Evolutionary conservation across 2,888 invertebrate genomes (phyloP).

Genomic region (Iphiclides podalirius): DNA sequence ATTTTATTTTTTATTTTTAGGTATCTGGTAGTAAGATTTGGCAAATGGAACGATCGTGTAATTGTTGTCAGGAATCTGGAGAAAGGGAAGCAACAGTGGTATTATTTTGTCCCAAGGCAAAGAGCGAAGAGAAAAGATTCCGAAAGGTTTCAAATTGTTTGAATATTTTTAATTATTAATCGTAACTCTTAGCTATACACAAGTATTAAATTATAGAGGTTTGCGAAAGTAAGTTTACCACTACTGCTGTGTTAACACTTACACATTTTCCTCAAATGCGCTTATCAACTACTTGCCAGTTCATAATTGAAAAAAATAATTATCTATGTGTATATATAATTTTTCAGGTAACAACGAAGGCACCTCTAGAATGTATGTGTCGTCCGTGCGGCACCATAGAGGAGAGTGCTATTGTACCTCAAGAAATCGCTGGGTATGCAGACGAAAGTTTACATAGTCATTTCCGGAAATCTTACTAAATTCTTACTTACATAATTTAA

Average conservation of each 20-base stretch:
- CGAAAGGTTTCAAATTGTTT: conserved; percentile 81
- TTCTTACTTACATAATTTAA: neutral
- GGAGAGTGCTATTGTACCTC: conserved; percentile 92
- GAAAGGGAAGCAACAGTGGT: conserved; percentile 94
- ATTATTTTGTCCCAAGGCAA: conserved; percentile 93
- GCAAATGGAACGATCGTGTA: conserved; percentile 97
- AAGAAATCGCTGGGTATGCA: conserved; percentile 92
- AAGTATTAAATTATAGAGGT: no score
- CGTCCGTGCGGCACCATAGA: conserved; percentile 94
- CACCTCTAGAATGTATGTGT: conserved; percentile 96
- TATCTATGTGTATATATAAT: no score
- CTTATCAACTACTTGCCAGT: no score
- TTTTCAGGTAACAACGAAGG: conserved; percentile 91
- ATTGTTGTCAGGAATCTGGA: conserved; percentile 97
- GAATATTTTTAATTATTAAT: neutral
- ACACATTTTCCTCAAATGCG: no score
- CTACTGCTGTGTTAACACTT: no score
- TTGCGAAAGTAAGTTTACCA: no score
- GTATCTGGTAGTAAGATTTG: conserved; percentile 97
- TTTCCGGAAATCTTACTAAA: conserved; percentile 85
- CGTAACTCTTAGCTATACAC: no score
- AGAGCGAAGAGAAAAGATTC: conserved; percentile 90
- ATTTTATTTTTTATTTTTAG: conserved; percentile 60
- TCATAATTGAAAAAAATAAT: no score
- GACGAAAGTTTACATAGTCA: conserved; percentile 91